Percentiles rank a stretch among this genome's conserved stretches.
These are phyloP conservation scores for Drosophila carrolli DNA, from an alignment of 1,140 invertebrate species.

Conservation along the genomic window DNA sequence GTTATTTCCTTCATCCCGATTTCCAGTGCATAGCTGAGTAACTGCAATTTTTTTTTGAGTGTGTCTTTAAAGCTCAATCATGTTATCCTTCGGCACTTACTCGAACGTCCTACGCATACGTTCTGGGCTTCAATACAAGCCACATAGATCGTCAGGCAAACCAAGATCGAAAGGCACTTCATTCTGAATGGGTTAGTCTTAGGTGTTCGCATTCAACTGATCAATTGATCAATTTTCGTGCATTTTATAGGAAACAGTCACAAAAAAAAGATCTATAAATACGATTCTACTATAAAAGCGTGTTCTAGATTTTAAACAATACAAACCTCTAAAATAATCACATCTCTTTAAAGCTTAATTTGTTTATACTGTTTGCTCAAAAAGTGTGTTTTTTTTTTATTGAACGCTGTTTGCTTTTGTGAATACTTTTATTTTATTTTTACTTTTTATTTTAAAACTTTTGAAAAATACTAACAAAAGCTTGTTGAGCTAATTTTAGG, in stretches of 20 bases:
- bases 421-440: too few species aligned
- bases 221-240: not conserved
- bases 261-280: not conserved
- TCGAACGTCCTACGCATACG: not conserved
- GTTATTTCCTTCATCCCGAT: constrained; percentile 16
- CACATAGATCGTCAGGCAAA: constrained; percentile 11
- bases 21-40: constrained; percentile 13
- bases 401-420: too few species aligned
- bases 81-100: not conserved
- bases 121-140: constrained; percentile 1
- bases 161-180: constrained; percentile 20
- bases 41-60: not conserved
- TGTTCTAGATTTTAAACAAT: constrained; percentile 3
- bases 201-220: not conserved
- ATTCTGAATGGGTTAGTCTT: not conserved
- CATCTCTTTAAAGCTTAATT: too few species aligned
- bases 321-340: not conserved
- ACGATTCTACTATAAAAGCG: not conserved
- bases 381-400: too few species aligned
- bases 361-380: too few species aligned
- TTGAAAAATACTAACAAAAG: too few species aligned
- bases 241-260: constrained; percentile 19
- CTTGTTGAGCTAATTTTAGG: too few species aligned
- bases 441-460: too few species aligned
- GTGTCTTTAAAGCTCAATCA: not conserved